Conservation (phyloP, 2,888 invertebrate species). For the Torymus aiolomorphi region DNA sequence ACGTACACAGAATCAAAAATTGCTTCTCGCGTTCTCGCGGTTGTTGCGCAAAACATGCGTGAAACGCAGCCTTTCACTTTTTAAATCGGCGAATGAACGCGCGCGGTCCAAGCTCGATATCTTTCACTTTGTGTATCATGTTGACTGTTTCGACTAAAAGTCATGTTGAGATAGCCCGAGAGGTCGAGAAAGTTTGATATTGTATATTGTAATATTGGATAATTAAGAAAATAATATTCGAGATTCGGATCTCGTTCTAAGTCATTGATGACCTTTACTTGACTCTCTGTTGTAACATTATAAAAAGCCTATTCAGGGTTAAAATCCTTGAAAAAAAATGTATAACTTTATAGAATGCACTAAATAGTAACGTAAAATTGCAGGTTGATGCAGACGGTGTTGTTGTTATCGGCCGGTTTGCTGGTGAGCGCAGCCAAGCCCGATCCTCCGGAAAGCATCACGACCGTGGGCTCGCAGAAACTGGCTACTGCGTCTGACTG, state of each 20-base stretch:
- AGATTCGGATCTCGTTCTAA: too few species aligned
- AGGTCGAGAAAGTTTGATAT: too few species aligned
- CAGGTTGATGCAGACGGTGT: constrained; percentile 72
- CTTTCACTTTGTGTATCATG: background rate
- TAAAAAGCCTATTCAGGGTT: too few species aligned
- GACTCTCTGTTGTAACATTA: too few species aligned
- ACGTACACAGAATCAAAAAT: background rate
- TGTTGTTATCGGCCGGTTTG: constrained; percentile 65
- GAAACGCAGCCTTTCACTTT: constrained; percentile 41
- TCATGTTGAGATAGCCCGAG: too few species aligned
- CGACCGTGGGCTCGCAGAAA: constrained; percentile 73
- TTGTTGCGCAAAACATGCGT: background rate
- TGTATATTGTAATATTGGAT: too few species aligned
- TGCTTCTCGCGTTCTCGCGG: background rate
- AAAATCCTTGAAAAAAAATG: too few species aligned
- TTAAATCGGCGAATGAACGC: constrained; percentile 15
- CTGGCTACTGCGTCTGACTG: constrained; percentile 75
- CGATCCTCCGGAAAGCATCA: constrained; percentile 68
- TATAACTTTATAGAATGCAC: too few species aligned
- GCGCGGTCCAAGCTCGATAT: constrained; percentile 12
- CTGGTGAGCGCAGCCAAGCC: constrained; percentile 67
- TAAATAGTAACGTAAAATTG: background rate
- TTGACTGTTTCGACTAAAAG: background rate
- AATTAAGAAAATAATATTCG: too few species aligned
- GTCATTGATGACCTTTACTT: too few species aligned